Percentiles rank a stretch among this genome's conserved stretches.
Evolutionary conservation across 2,888 invertebrate species (phyloP).

Genomic region (Terebella lapidaria): DNA sequence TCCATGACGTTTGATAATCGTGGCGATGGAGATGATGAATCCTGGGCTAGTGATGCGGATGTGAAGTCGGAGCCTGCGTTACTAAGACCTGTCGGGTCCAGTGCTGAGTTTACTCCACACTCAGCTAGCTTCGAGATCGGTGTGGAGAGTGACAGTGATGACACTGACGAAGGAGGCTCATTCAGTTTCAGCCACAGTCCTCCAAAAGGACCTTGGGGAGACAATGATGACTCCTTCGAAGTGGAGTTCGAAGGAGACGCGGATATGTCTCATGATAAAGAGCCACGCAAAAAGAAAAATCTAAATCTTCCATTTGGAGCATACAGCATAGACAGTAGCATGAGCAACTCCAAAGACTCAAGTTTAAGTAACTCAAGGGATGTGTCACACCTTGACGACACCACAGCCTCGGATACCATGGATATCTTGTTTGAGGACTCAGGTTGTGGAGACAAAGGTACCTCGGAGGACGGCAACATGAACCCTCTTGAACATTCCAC

Average conservation of each 20-base stretch:
- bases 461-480: background rate
- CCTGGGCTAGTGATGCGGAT: too few relatives aligned
- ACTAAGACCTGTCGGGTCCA: background rate
- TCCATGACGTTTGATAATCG: background rate
- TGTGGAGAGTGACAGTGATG: background rate
- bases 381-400: too few relatives aligned
- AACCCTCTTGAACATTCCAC: too few relatives aligned
- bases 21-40: background rate
- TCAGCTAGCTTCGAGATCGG: too few relatives aligned
- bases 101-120: background rate
- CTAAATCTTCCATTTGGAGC: background rate
- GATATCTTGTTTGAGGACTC: slow-evolving; percentile 50
- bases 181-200: too few relatives aligned
- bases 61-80: background rate
- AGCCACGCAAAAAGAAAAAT: background rate
- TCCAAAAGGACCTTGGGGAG: too few relatives aligned
- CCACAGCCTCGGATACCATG: slow-evolving; percentile 6
- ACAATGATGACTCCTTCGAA: background rate
- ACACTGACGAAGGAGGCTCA: too few relatives aligned
- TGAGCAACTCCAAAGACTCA: background rate
- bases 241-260: background rate
- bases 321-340: background rate
- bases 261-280: background rate
- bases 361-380: too few relatives aligned
- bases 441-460: slow-evolving; percentile 28